Percentiles rank a stretch among this genome's conserved stretches.
Evolutionary conservation across 92 coral and sea anemone species (phyloP).

Genomic region (Zoanthus solanderi): DNA sequence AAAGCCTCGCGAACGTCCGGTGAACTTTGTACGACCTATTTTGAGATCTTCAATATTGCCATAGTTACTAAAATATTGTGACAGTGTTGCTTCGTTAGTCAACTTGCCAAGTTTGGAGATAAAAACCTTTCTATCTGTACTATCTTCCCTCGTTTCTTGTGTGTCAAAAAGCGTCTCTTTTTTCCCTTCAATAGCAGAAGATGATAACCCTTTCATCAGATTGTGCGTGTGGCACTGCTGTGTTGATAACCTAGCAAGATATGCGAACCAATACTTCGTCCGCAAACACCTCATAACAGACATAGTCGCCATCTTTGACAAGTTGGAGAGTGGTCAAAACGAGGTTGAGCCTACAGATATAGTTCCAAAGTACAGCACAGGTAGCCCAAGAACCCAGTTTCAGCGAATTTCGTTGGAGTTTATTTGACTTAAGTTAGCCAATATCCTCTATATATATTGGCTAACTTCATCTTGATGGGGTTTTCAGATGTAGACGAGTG

Average conservation of each 20-base stretch:
- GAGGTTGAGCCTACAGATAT: no score
- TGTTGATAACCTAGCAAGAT: background rate
- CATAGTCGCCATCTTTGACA: constrained; percentile 6
- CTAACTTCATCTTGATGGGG: no score
- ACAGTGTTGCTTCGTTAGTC: constrained; percentile 16
- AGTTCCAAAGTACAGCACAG: no score
- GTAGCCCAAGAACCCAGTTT: no score
- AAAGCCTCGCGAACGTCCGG: constrained; percentile 59
- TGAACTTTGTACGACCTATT: constrained; percentile 45
- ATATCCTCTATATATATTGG: no score
- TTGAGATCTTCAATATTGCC: constrained; percentile 56
- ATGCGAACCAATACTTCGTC: background rate
- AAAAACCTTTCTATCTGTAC: constrained; percentile 17
- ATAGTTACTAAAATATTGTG: constrained; percentile 49
- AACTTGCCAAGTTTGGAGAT: constrained; percentile 24
- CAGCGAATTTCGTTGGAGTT: no score
- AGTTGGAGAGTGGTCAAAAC: no score
- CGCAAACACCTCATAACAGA: background rate
- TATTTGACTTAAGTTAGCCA: no score
- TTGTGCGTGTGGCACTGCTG: background rate
- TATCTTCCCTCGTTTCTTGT: background rate
- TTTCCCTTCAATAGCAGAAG: background rate
- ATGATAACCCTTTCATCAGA: background rate
- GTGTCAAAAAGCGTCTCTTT: background rate
- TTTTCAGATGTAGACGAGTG: background rate